These are phyloP conservation scores for Cardinalis cardinalis DNA, from an alignment of 2,113 vertebrate genomes.

Conservation along the genomic window DNA sequence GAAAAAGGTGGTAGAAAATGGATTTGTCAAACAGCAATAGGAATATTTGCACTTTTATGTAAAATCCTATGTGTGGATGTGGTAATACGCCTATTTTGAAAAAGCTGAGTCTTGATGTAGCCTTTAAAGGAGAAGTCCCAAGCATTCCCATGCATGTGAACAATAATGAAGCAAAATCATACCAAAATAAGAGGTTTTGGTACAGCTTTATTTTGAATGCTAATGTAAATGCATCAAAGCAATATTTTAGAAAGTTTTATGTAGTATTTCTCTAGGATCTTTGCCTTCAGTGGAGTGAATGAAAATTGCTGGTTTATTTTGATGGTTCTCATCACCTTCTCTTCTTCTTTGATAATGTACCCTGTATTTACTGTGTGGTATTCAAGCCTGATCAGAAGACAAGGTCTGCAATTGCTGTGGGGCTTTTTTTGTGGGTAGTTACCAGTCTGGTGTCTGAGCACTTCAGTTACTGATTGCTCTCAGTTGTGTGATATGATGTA, in stretches of 20 bases:
- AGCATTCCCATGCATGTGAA: not conserved
- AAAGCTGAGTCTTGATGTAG: not conserved
- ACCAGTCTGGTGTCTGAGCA: not conserved
- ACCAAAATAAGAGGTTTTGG: not conserved
- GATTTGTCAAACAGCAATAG: not conserved
- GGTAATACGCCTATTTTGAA: not conserved
- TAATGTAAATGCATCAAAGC: rapidly evolving
- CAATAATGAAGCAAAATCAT: not conserved
- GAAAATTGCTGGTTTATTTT: not conserved
- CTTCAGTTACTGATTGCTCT: not conserved
- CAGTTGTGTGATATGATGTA: not conserved
- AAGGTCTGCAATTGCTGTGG: not conserved
- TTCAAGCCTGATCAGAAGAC: not conserved
- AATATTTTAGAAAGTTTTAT: not conserved
- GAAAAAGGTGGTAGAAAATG: not conserved
- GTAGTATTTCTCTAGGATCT: not conserved
- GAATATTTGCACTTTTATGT: not conserved
- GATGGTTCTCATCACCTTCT: not conserved
- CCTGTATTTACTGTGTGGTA: not conserved
- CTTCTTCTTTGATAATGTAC: not conserved
- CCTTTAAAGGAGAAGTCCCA: not conserved
- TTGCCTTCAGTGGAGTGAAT: not conserved
- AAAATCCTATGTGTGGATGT: not conserved
- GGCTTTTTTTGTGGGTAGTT: not conserved
- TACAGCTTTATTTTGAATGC: not conserved